A percentile compares a stretch with the other conserved stretches of the same genome.
Conservation (phyloP, 2,888 invertebrate species). For the Abrostola tripartita region DNA sequence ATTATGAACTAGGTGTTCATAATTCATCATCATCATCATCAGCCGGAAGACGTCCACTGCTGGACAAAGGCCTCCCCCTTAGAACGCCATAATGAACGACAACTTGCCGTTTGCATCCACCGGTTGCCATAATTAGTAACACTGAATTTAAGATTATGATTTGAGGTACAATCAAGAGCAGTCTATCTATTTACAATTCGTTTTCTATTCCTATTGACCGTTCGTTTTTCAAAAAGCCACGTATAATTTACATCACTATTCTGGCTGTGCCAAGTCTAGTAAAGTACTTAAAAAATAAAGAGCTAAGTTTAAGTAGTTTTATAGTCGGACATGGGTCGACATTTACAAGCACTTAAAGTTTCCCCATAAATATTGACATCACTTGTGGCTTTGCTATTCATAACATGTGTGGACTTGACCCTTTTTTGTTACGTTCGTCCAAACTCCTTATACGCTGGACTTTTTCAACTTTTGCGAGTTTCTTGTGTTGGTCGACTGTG, state of each 20-base stretch:
- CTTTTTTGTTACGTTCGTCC: slow-evolving; percentile 63
- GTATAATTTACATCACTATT: background rate
- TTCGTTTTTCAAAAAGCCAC: too few relatives aligned
- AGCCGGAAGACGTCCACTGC: too few relatives aligned
- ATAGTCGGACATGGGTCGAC: slow-evolving; percentile 48
- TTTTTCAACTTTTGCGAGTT: background rate
- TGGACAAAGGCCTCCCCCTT: too few relatives aligned
- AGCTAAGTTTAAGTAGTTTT: slow-evolving; percentile 36
- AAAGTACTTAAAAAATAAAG: slow-evolving; percentile 13
- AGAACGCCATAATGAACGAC: too few relatives aligned
- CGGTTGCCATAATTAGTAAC: too few relatives aligned
- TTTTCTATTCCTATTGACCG: too few relatives aligned
- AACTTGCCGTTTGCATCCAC: too few relatives aligned
- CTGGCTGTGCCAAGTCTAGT: background rate
- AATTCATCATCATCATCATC: too few relatives aligned
- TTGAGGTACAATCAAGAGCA: too few relatives aligned
- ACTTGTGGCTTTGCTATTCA: slow-evolving; percentile 68
- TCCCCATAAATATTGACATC: slow-evolving; percentile 73
- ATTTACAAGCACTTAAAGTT: slow-evolving; percentile 64
- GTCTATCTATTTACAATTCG: too few relatives aligned
- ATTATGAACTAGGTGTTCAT: too few relatives aligned
- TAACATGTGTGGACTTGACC: slow-evolving; percentile 66
- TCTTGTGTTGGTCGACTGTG: background rate
- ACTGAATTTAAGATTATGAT: too few relatives aligned
- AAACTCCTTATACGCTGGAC: slow-evolving; percentile 4